A percentile compares a stretch with the other conserved stretches of the same genome.
phyloP scores from a whole-genome alignment of 2,888 invertebrate genomes.

The Ethmia dodecea region DNA sequence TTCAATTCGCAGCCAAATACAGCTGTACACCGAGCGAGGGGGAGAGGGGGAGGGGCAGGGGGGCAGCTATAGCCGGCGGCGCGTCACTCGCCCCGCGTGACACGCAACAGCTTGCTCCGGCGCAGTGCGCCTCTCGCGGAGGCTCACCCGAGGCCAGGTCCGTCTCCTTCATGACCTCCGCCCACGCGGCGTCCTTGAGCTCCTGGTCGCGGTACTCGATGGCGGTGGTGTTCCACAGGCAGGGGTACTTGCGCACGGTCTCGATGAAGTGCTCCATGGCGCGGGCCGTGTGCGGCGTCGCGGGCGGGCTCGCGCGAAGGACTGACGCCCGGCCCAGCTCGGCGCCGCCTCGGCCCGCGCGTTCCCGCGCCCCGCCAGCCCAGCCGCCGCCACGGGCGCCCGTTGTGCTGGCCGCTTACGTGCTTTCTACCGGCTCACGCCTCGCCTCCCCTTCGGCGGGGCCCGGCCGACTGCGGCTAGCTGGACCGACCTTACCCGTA shows the following conservation, averaged over 20 bases:
- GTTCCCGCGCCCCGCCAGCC: constrained; percentile 16
- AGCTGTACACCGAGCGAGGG: constrained; percentile 1
- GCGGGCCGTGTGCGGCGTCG: constrained; percentile 19
- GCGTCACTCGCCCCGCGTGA: neutral
- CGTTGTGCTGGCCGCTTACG: no score
- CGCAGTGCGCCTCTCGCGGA: neutral
- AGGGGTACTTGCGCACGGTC: constrained; percentile 64
- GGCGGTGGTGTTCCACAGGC: constrained; percentile 69
- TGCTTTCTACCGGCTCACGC: no score
- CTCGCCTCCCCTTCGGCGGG: constrained; percentile 13
- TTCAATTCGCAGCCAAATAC: no score
- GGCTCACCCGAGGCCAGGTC: constrained; percentile 60
- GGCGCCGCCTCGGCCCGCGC: constrained; percentile 16
- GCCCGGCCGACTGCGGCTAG: constrained; percentile 7
- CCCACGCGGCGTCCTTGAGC: constrained; percentile 70
- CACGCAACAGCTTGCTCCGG: neutral
- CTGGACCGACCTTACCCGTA: neutral
- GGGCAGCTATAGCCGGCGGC: constrained; percentile 1
- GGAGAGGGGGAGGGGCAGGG: neutral
- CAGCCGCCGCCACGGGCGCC: constrained; percentile 13
- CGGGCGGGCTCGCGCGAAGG: constrained; percentile 29
- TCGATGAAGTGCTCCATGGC: constrained; percentile 67
- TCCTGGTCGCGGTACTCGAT: constrained; percentile 72
- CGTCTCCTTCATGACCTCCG: constrained; percentile 68
- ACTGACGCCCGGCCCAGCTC: constrained; percentile 16